phyloP scores from a whole-genome alignment of 2,113 vertebrate species.

The Cyanistes caeruleus region DNA sequence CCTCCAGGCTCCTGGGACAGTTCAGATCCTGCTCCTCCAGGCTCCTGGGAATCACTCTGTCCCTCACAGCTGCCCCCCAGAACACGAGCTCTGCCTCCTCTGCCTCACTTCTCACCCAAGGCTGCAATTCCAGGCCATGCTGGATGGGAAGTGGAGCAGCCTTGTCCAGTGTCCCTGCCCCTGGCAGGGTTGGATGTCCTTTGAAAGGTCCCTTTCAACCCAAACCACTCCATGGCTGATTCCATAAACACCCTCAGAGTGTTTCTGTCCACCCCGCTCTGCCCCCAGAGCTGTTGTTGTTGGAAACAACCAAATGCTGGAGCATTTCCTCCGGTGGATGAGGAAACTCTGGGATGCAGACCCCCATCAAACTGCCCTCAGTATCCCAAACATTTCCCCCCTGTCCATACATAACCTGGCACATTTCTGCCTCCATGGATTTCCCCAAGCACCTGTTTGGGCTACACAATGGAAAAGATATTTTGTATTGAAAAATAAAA shows the following conservation, averaged over 20 bases:
- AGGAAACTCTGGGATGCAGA: background rate
- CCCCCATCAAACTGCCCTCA: background rate
- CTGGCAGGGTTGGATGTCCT: background rate
- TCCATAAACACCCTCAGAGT: fast-evolving
- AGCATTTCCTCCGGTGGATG: background rate
- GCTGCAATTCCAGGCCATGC: background rate
- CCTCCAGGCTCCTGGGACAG: background rate
- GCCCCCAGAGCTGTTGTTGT: fast-evolving
- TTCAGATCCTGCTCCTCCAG: fast-evolving
- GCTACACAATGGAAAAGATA: background rate
- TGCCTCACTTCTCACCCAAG: fast-evolving
- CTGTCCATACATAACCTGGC: fast-evolving
- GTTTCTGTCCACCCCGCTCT: fast-evolving
- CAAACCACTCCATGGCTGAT: background rate
- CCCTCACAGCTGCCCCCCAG: background rate
- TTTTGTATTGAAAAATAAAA: background rate
- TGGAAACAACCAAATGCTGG: too few relatives aligned
- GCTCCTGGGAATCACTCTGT: background rate
- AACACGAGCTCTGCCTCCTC: background rate
- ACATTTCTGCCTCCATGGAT: fast-evolving
- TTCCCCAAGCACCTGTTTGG: background rate
- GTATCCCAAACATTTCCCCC: fast-evolving
- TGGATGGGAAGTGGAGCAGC: background rate
- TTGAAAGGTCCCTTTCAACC: background rate
- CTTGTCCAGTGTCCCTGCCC: background rate